phyloP scores from a whole-genome alignment of 2,888 invertebrate species.

The Epinotia nisella region DNA sequence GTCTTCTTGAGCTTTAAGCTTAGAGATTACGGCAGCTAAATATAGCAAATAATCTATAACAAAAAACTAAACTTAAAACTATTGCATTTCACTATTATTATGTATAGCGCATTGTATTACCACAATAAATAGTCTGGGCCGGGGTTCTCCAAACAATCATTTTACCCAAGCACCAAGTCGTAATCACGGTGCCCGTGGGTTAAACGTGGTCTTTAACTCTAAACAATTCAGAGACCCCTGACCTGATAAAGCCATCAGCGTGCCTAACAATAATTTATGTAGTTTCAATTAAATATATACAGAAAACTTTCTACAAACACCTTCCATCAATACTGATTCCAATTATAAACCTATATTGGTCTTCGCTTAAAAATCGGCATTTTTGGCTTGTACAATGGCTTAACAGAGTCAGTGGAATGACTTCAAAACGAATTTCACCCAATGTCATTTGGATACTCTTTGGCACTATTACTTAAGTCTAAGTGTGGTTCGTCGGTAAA shows the following conservation, averaged over 20 bases:
- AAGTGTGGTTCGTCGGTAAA: conserved; percentile 56
- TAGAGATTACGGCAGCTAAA: conserved; percentile 72
- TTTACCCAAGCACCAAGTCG: neutral
- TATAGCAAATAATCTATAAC: conserved; percentile 49
- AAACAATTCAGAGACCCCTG: neutral
- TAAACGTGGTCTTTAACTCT: neutral
- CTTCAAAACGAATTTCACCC: conserved; percentile 70
- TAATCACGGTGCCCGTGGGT: neutral
- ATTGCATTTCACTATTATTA: conserved; percentile 68
- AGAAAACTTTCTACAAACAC: conserved; percentile 47
- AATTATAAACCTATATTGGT: conserved; percentile 42
- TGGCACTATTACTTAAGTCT: conserved; percentile 81
- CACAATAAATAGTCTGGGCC: conserved; percentile 14
- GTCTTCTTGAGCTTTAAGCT: conserved; percentile 77
- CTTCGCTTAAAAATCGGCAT: conserved; percentile 51
- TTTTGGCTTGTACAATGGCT: conserved; percentile 79
- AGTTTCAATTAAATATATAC: conserved; percentile 55
- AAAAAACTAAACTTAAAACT: conserved; percentile 57
- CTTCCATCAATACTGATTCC: conserved; percentile 61
- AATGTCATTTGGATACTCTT: conserved; percentile 82
- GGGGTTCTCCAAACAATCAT: conserved; percentile 3
- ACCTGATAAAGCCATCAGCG: conserved; percentile 11
- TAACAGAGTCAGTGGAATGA: conserved; percentile 72
- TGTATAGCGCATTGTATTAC: conserved; percentile 55
- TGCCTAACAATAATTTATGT: conserved; percentile 51